A percentile compares a stretch with the other conserved stretches of the same genome.
phyloP scores from a whole-genome alignment of 2,888 invertebrate species.

The Silvanus unidentatus region DNA sequence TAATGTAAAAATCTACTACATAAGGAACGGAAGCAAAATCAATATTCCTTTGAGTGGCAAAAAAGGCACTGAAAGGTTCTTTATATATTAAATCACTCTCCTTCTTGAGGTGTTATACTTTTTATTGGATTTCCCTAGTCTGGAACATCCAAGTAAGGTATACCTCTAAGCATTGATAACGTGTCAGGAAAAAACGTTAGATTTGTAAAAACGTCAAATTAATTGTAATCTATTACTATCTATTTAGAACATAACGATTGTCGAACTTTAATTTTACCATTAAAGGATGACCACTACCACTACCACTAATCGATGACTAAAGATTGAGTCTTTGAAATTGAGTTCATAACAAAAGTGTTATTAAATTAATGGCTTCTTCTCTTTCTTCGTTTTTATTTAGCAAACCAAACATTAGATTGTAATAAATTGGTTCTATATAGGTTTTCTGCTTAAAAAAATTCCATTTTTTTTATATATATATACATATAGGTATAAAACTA shows the following conservation, averaged over 20 bases:
- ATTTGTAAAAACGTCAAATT: not conserved
- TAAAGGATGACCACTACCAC: no score
- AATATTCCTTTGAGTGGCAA: slow-evolving; percentile 7
- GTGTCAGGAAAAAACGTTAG: not conserved
- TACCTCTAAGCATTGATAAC: not conserved
- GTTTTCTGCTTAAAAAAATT: no score
- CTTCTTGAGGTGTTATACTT: slow-evolving; percentile 9
- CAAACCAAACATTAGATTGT: no score
- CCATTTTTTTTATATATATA: no score
- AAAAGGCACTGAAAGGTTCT: slow-evolving; percentile 12
- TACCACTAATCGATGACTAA: no score
- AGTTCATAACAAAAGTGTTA: no score
- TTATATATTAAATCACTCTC: slow-evolving; percentile 11
- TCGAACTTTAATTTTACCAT: no score
- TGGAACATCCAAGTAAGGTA: not conserved
- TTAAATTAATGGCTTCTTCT: no score
- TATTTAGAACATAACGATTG: not conserved
- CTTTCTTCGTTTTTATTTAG: no score
- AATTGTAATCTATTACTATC: not conserved
- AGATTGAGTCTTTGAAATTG: no score
- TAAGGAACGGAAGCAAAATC: slow-evolving; percentile 6
- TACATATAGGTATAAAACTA: no score
- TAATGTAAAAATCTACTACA: slow-evolving; percentile 2
- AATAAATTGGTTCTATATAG: no score
- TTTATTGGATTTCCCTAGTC: slow-evolving; percentile 2